These are phyloP conservation scores for Poeciliopsis retropinna DNA, from an alignment of 2,113 vertebrate species.

Conservation along the genomic window DNA sequence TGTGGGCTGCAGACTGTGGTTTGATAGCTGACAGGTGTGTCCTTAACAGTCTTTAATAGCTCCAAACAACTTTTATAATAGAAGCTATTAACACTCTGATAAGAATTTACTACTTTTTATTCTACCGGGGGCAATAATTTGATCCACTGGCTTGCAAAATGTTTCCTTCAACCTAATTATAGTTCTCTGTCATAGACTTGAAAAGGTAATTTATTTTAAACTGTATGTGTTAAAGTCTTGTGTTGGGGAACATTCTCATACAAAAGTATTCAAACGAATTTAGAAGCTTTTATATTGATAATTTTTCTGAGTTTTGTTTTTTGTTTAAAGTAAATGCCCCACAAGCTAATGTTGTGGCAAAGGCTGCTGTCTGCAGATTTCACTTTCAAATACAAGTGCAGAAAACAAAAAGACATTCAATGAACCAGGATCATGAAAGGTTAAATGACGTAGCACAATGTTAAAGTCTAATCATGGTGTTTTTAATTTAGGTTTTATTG, in stretches of 20 bases:
- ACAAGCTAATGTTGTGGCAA: not conserved
- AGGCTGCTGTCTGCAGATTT: not conserved
- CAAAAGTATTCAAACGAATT: not conserved
- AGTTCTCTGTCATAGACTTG: not conserved
- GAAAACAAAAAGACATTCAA: no score
- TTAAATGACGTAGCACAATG: no score
- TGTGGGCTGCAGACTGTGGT: slow-evolving; percentile 12
- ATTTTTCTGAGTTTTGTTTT: not conserved
- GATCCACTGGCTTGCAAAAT: not conserved
- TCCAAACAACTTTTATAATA: slow-evolving; percentile 16
- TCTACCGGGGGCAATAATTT: not conserved
- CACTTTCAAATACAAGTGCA: not conserved
- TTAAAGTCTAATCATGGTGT: no score
- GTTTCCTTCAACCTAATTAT: not conserved
- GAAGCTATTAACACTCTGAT: not conserved
- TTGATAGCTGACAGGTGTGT: slow-evolving; percentile 43
- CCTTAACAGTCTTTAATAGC: slow-evolving; percentile 8
- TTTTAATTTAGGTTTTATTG: no score
- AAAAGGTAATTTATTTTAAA: no score
- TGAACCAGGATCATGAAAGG: no score
- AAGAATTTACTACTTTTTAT: not conserved
- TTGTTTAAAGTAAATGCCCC: not conserved
- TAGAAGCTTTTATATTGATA: not conserved
- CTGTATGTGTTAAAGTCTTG: no score
- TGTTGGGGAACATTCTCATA: not conserved